Conservation (phyloP, 2,113 vertebrate species). For the Urocolius indicus region DNA sequence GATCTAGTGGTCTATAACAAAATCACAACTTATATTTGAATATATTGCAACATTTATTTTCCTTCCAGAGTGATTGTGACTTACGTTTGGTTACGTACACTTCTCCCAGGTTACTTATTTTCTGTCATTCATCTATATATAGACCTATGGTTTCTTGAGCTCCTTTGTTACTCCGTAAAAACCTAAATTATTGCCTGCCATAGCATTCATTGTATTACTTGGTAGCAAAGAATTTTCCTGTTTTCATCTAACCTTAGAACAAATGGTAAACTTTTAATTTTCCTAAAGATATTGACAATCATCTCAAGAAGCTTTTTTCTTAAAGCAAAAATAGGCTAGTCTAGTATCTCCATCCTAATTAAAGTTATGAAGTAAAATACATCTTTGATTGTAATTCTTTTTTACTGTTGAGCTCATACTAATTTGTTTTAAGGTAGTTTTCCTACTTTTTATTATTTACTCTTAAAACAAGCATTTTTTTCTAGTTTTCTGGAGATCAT, state of each 20-base stretch:
- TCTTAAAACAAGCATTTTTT: slow-evolving; percentile 23
- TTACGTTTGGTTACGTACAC: not conserved
- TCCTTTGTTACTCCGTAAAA: not conserved
- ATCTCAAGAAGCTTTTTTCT: not conserved
- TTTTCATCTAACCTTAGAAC: not conserved
- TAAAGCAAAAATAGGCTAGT: not conserved
- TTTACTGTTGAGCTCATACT: not conserved
- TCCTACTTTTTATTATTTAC: not conserved
- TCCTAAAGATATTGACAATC: not conserved
- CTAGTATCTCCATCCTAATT: not conserved
- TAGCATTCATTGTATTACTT: not conserved
- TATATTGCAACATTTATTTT: slow-evolving; percentile 37
- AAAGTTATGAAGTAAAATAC: not conserved
- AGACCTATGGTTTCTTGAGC: not conserved
- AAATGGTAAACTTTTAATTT: not conserved
- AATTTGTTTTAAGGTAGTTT: slow-evolving; percentile 29
- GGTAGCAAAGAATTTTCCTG: not conserved
- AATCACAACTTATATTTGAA: slow-evolving; percentile 31
- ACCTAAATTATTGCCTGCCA: not conserved
- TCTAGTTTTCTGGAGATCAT: slow-evolving; percentile 36
- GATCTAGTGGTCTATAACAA: slow-evolving; percentile 1
- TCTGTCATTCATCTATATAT: not conserved
- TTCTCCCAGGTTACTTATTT: not conserved
- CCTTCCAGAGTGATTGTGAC: slow-evolving; percentile 12
- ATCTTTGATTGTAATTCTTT: not conserved